Conservation (phyloP, 2,797 vertebrate genomes). For the Enteromius radiatus region DNA sequence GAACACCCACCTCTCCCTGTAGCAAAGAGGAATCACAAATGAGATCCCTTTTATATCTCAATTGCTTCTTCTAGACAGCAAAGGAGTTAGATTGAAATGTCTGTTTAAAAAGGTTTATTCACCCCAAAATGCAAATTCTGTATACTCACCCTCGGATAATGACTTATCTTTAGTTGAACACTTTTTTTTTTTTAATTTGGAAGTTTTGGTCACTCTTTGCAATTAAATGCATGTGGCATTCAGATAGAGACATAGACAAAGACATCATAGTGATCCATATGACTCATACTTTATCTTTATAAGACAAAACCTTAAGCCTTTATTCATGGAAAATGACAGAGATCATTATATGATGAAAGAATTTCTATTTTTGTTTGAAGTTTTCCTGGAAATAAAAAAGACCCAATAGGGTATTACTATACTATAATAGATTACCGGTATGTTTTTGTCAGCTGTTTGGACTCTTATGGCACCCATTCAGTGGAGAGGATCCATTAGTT, state of each 20-base stretch:
- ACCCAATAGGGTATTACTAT: not conserved
- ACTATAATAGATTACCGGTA: not conserved
- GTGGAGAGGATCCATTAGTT: not conserved
- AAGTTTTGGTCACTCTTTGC: not conserved
- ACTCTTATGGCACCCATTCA: not conserved
- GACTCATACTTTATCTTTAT: not conserved
- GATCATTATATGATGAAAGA: not conserved
- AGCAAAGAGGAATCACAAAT: slow-evolving; percentile 30
- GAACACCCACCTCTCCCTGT: slow-evolving; percentile 35
- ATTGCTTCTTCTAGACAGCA: slow-evolving; percentile 4
- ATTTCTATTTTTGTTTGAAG: not conserved
- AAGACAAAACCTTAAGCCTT: not conserved
- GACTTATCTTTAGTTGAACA: not conserved
- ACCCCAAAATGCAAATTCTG: not conserved
- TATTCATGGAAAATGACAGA: not conserved
- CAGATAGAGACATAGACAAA: not conserved
- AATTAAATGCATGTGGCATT: not conserved
- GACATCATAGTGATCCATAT: not conserved
- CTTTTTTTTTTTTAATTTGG: not conserved
- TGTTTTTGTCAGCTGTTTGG: not conserved
- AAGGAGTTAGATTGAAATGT: not conserved
- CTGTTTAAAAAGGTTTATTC: not conserved
- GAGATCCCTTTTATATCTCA: slow-evolving; percentile 8
- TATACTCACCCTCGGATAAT: not conserved
- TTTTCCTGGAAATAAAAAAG: not conserved